These are phyloP conservation scores for Hedychridium roseum DNA, from an alignment of 2,888 invertebrate genomes.

Conservation along the genomic window DNA sequence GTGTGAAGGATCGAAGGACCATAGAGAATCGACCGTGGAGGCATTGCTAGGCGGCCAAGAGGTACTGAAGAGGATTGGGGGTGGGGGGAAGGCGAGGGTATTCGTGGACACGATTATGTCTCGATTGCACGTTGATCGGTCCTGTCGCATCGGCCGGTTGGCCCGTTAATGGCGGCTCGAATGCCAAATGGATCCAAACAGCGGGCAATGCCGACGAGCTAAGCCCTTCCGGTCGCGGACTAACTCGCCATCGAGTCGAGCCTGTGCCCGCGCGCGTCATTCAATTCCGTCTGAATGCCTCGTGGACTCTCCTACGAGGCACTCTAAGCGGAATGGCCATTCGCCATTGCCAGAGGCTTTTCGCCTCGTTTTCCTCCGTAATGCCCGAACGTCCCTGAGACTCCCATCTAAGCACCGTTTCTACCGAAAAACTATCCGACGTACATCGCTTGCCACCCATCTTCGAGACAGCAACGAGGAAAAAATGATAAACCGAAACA, in stretches of 20 bases:
- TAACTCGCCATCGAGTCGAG: conserved; percentile 20
- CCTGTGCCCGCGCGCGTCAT: conserved; percentile 19
- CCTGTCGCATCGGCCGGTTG: conserved; percentile 7
- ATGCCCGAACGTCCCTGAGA: too few species aligned
- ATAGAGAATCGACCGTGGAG: conserved; percentile 20
- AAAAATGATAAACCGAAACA: too few species aligned
- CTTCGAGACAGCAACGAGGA: too few species aligned
- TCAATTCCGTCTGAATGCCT: conserved; percentile 24
- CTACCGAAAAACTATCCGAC: too few species aligned
- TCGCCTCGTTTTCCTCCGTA: conserved; percentile 7
- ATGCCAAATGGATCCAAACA: conserved; percentile 41
- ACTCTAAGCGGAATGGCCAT: conserved; percentile 13
- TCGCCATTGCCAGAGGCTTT: conserved; percentile 7
- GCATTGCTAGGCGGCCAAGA: conserved; percentile 20
- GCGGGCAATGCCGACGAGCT: conserved; percentile 31
- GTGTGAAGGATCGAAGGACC: conserved; percentile 16
- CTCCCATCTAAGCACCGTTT: too few species aligned
- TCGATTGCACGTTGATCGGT: conserved; percentile 29
- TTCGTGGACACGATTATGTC: conserved; percentile 11
- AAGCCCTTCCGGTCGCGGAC: conserved; percentile 22
- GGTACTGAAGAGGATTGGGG: conserved; percentile 14
- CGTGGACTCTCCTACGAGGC: too few species aligned
- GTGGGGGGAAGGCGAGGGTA: neutral
- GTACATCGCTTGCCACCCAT: too few species aligned
- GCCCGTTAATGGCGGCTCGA: conserved; percentile 29